These are phyloP conservation scores for Euwallacea similis DNA, from an alignment of 1,140 invertebrate species.

Conservation along the genomic window DNA sequence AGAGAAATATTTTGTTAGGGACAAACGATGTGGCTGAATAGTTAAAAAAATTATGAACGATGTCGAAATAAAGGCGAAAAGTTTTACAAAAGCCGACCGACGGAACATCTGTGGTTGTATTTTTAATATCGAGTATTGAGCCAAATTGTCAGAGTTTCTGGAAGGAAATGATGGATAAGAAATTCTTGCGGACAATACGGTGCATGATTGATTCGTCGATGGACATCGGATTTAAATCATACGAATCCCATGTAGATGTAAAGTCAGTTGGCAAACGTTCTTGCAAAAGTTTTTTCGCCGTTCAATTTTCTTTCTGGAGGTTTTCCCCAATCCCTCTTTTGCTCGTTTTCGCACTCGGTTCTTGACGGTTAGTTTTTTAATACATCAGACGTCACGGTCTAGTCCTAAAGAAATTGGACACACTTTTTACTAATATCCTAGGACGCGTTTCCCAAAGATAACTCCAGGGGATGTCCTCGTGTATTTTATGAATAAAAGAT, in stretches of 20 bases:
- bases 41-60: neutral
- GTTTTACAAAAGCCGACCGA: neutral
- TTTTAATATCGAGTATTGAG: slow-evolving; percentile 29
- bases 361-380: slow-evolving; percentile 50
- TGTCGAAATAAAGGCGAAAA: slow-evolving; percentile 12
- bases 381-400: slow-evolving; percentile 47
- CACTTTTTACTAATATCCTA: slow-evolving; percentile 45
- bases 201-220: slow-evolving; percentile 50
- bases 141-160: slow-evolving; percentile 17
- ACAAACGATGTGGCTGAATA: neutral
- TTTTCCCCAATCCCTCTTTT: slow-evolving; percentile 37
- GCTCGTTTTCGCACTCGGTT: slow-evolving; percentile 32
- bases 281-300: slow-evolving; percentile 46
- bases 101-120: slow-evolving; percentile 26
- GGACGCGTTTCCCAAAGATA: slow-evolving; percentile 40
- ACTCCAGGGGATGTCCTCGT: slow-evolving; percentile 32
- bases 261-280: slow-evolving; percentile 43
- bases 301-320: slow-evolving; percentile 48
- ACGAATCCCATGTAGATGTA: slow-evolving; percentile 44
- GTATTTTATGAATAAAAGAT: slow-evolving; percentile 47
- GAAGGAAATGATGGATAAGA: slow-evolving; percentile 36
- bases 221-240: slow-evolving; percentile 50
- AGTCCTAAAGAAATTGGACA: slow-evolving; percentile 48
- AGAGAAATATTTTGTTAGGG: neutral
- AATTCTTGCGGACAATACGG: slow-evolving; percentile 41